Base-by-base conservation (phyloP, 2,113 vertebrate genomes). In the Serinus canaria region DNA sequence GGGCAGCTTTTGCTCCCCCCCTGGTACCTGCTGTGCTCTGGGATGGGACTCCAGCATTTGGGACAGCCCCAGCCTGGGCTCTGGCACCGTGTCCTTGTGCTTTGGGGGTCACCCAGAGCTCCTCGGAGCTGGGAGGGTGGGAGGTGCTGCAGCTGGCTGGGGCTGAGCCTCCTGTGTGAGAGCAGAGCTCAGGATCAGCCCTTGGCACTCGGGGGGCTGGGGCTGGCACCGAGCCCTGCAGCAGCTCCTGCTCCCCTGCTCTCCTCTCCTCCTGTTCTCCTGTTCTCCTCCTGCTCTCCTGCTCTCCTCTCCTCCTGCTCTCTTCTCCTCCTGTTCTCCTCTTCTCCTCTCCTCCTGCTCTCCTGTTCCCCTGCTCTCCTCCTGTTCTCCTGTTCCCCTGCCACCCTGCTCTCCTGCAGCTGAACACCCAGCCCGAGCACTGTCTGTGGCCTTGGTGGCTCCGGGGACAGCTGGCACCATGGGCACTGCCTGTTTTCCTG, bases 71-170 rank as follows among this genome's bases (percentile, higher is more conserved):
- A 13, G 44, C 0, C 0, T 4, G 7, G 58, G 49, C 43, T 84
- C 13, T 41, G 2, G 0, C 16, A 12, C 39, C 39, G 39, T 41
- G 7, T n/a, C 0, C 0, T 4, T 10, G n/a, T 35, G 69, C 52
- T 85, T 52, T 1, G 9, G 41, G 43, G 4, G 3, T 44, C 19
- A 31, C 52, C 13, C 47, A 10, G 37, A 67, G 4, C 3, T 4
- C 27, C 68, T 17, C 1, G 27, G 0, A 4, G 77, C 8, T 0
- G 4, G 52, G 28, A 62, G 28, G 43, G 4, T 13, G 46, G 49
- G 59, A 15, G 30, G 28, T 2, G 59, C 56, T 37, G 59, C 25
- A 20, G 37, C 3, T 41, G 52, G 59, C 56, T 37, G 59, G 23
- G 20, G 37, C 3, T 41, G 52, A 4, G 25, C 60, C 4, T 43